Evolutionary conservation across 2,113 vertebrate species (phyloP), one percentile per base, ranked within the genome.

Genomic region (Sphaerodactylus townsendi): DNA sequence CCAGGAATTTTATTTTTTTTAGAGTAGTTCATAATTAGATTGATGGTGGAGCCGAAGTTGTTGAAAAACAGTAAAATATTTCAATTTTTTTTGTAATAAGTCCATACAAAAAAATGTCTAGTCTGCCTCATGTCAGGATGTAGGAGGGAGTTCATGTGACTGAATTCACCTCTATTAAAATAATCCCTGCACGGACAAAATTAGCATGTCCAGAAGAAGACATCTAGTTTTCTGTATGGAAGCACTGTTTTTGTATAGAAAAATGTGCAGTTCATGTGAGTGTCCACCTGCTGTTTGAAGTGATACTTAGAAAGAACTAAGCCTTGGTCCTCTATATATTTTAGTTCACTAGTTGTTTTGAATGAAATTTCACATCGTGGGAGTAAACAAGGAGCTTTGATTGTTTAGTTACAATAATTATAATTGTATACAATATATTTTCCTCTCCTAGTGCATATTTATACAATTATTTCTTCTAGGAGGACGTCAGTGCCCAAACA

Each of bases 401-500:
- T 3, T 66, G 28, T 80, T 35, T 84, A 39, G 7, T 85, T 64
- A 10, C 62, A 86, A 4, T 2, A 35, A 70, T 1, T 0, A 10
- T 53, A 1, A 72, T 11, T 62, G 23, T 53, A 88, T 9, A 5
- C 4, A 5, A 35, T 10, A 13, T 5, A 3, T 0, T 81, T 59
- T 79, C 19, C 1, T 66, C 53, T 39, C 28, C 28, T 25, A 70
- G 10, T 80, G 21, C 77, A 82, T 77, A 71, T 39, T 65, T 75
- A 83, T 86, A 30, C 44, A 53, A 72, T 87, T 28, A 41, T 53
- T 91, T 85, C 74, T 92, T 93, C 4, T 86, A 99, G 99, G 98
- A 85, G 98, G 97, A 19, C 72, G 92, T 15, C 94, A 93, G 75
- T 99, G 99, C 89, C 98, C 99, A 0, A 99, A 99, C 71, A 98